Evolutionary conservation across 2,113 vertebrate species (phyloP).

Genomic region (Nothocercus nigrocapillus): DNA sequence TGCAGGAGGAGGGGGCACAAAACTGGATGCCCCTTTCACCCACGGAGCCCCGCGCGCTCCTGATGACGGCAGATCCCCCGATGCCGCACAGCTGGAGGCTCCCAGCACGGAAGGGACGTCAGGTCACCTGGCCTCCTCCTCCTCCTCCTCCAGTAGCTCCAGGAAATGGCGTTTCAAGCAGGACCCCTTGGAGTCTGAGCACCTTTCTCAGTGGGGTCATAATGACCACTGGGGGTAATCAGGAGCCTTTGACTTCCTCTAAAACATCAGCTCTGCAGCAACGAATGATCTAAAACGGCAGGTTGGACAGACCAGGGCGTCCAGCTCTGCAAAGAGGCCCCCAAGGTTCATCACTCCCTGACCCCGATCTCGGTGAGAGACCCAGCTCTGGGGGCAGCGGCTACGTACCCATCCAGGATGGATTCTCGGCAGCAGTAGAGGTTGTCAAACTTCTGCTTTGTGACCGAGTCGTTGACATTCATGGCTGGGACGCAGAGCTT

Average conservation of each 20-base stretch:
- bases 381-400: background rate
- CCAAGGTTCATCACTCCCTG: background rate
- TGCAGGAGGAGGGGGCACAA: background rate
- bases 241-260: background rate
- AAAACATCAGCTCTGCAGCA: background rate
- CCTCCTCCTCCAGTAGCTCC: background rate
- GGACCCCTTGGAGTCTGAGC: no score
- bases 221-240: background rate
- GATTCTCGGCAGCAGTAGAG: slow-evolving; percentile 97
- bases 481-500: slow-evolving; percentile 97
- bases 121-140: background rate
- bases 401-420: slow-evolving; percentile 91
- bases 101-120: background rate
- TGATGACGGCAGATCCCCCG: no score
- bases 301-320: accelerated
- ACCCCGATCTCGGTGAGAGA: background rate
- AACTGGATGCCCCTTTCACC: no score
- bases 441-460: slow-evolving; percentile 99
- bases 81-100: no score
- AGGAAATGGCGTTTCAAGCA: no score
- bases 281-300: accelerated
- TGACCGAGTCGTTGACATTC: slow-evolving; percentile 98
- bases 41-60: no score
- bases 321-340: background rate
- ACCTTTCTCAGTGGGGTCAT: no score